A percentile compares a stretch with the other conserved stretches of the same genome.
Conservation (phyloP, 2,888 invertebrate species). For the Rhagophthalmus giganteus region DNA sequence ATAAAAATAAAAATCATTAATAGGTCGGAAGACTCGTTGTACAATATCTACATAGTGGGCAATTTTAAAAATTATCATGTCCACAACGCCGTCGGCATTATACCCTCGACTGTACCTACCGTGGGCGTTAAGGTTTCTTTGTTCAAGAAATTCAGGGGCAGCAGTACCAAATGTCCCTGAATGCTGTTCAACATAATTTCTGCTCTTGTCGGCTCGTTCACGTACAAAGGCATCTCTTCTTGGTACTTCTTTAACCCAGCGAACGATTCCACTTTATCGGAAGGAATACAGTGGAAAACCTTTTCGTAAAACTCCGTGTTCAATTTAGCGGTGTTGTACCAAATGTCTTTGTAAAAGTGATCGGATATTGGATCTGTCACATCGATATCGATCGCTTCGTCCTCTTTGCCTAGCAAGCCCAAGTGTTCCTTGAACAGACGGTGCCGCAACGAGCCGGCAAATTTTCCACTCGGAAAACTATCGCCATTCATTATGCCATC, state of each 20-base stretch:
- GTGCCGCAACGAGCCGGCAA: slow-evolving; percentile 82
- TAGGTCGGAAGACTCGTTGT: neutral
- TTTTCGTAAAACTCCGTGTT: slow-evolving; percentile 90
- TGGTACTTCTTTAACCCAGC: slow-evolving; percentile 75
- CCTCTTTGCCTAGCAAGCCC: slow-evolving; percentile 64
- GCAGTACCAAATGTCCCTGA: slow-evolving; percentile 82
- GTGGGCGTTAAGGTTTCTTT: slow-evolving; percentile 84
- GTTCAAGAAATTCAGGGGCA: slow-evolving; percentile 88
- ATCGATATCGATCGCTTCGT: slow-evolving; percentile 56
- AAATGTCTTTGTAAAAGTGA: slow-evolving; percentile 81
- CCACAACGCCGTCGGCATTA: slow-evolving; percentile 92
- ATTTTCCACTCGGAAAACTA: slow-evolving; percentile 80
- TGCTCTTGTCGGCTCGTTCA: slow-evolving; percentile 72
- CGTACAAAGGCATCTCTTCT: slow-evolving; percentile 71
- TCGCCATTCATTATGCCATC: slow-evolving; percentile 82
- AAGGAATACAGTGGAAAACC: slow-evolving; percentile 90
- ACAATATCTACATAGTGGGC: no score
- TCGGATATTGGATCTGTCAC: slow-evolving; percentile 80
- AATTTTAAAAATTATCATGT: slow-evolving; percentile 61
- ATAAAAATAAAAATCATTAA: neutral
- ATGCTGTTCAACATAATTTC: slow-evolving; percentile 70
- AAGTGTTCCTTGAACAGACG: slow-evolving; percentile 91
- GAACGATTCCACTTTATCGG: slow-evolving; percentile 79
- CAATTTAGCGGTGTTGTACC: slow-evolving; percentile 76
- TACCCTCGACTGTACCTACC: slow-evolving; percentile 82